Evolutionary conservation across 2,888 invertebrate genomes (phyloP).

Genomic region (Xanthorhoe designata): DNA sequence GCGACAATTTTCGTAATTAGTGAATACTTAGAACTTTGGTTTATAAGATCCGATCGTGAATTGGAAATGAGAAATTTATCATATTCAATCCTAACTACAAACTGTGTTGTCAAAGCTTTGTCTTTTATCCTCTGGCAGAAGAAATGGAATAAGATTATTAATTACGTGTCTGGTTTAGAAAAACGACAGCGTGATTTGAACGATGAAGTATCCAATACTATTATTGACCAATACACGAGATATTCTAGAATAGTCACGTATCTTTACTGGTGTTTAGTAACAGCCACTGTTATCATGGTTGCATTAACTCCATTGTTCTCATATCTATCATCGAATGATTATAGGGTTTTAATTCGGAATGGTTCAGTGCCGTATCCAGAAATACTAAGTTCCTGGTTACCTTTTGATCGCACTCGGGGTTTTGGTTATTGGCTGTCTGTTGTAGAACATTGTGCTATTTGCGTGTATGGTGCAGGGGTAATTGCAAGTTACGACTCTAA

Average conservation of each 20-base stretch:
- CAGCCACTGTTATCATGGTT: conserved; percentile 65
- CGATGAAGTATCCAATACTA: conserved; percentile 46
- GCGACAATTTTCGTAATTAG: conserved; percentile 63
- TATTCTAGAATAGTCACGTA: conserved; percentile 69
- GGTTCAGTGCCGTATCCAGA: conserved; percentile 66
- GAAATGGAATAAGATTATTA: conserved; percentile 61
- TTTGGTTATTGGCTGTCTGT: conserved; percentile 62
- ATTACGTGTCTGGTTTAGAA: conserved; percentile 63
- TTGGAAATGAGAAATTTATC: conserved; percentile 69
- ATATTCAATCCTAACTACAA: conserved; percentile 67
- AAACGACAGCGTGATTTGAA: conserved; percentile 54
- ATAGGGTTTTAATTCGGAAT: conserved; percentile 53
- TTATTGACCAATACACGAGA: conserved; percentile 61
- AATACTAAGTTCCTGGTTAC: conserved; percentile 75
- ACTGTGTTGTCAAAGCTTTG: conserved; percentile 67
- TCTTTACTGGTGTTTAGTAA: conserved; percentile 66
- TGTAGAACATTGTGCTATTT: conserved; percentile 61
- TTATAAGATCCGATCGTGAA: conserved; percentile 60
- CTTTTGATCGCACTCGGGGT: conserved; percentile 60
- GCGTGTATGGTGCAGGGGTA: conserved; percentile 72
- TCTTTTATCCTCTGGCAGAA: conserved; percentile 69
- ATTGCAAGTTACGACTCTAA: conserved; percentile 74
- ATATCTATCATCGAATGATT: conserved; percentile 55
- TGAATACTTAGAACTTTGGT: conserved; percentile 72
- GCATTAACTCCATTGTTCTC: conserved; percentile 64